These are phyloP conservation scores for Salvelinus sp. DNA, from an alignment of 2,113 vertebrate genomes.

Conservation along the genomic window DNA sequence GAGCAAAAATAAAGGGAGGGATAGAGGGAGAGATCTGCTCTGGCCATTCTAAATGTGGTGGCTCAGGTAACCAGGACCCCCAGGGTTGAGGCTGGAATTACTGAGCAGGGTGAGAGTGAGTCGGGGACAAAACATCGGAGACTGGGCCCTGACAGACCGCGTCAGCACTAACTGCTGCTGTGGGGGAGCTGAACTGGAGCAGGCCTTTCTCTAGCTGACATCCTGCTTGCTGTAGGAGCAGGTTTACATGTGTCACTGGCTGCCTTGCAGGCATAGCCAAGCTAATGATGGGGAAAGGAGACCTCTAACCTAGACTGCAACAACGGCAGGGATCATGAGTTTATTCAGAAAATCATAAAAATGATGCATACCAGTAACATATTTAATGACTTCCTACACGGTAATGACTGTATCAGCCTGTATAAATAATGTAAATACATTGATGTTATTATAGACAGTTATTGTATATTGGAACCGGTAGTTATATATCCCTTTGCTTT, in stretches of 20 bases:
- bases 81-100: constrained; percentile 69
- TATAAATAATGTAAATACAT: not conserved
- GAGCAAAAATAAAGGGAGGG: not conserved
- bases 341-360: not conserved
- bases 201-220: constrained; percentile 53
- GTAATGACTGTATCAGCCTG: not conserved
- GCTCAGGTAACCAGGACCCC: constrained; percentile 65
- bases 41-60: constrained; percentile 11
- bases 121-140: constrained; percentile 59
- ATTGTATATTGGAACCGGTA: not conserved
- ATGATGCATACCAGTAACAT: too few relatives aligned
- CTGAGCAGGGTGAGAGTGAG: constrained; percentile 51
- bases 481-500: not conserved
- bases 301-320: constrained; percentile 19
- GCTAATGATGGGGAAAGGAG: constrained; percentile 45
- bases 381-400: too few relatives aligned
- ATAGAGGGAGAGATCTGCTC: not conserved
- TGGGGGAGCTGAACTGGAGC: constrained; percentile 48
- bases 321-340: not conserved
- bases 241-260: constrained; percentile 51
- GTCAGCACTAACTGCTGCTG: constrained; percentile 41
- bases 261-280: constrained; percentile 19
- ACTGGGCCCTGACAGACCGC: constrained; percentile 50
- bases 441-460: too few relatives aligned
- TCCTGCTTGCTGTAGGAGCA: constrained; percentile 51